Percentiles rank a stretch among this genome's conserved stretches.
Conservation (phyloP, 2,797 vertebrate species). For the Gymnothorax reevesii region DNA sequence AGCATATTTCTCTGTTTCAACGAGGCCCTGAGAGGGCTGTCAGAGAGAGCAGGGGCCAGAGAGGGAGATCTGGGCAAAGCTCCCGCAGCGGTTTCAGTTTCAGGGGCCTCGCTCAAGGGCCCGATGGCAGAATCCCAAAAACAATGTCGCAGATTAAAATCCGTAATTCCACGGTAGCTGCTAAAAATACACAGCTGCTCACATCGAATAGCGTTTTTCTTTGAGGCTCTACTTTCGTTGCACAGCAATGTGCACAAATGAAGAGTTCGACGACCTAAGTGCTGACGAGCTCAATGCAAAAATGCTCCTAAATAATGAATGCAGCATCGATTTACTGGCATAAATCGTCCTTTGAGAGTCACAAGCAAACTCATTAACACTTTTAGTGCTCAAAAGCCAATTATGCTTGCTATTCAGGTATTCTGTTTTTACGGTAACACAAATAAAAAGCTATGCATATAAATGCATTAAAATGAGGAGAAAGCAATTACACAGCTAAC, state of each 20-base stretch:
- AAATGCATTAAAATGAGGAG: not conserved
- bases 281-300: not conserved
- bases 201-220: not conserved
- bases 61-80: too few species aligned
- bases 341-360: not conserved
- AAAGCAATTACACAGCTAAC: not conserved
- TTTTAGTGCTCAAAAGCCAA: not conserved
- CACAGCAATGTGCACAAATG: not conserved
- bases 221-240: not conserved
- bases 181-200: not conserved
- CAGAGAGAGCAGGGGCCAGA: too few species aligned
- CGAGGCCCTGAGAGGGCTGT: too few species aligned
- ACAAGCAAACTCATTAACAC: not conserved
- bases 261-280: not conserved
- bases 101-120: too few species aligned
- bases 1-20: too few species aligned
- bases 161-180: too few species aligned
- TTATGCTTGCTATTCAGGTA: not conserved
- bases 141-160: too few species aligned
- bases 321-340: not conserved
- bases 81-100: too few species aligned
- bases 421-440: constrained; percentile 1
- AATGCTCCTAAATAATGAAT: not conserved
- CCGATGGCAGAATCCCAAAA: too few species aligned
- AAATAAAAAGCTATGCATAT: constrained; percentile 13